Evolutionary conservation across 2,113 vertebrate genomes (phyloP), one percentile per base, ranked within the genome.

Genomic region (Zosterops borbonicus): DNA sequence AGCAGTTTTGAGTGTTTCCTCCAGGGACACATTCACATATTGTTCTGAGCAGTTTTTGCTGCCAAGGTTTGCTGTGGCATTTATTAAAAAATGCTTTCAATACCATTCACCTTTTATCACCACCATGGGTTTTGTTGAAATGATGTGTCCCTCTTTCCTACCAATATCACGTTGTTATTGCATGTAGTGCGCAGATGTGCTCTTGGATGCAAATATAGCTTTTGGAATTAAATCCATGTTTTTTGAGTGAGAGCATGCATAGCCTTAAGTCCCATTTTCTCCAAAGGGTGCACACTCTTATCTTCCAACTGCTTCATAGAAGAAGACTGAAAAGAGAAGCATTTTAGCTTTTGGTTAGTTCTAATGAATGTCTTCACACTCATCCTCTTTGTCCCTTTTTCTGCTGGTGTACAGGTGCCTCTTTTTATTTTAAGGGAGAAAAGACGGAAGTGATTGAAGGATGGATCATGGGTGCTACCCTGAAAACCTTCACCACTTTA

Each of bases 41-140:
- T 93, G 69, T 91, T 83, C 80, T 68, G 86, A 92, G 87, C 35
- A 16, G 44, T 31, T 82, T 52, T 82, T 73, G 58, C 49, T 83
- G 87, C 89, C 93, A 89, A 27, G 62, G 71, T 91, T 82, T 95
- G 79, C 73, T 76, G 73, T 52, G 78, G 89, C 93, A 64, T 92
- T 95, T 95, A 94, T 82, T 91, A 83, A 87, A 92, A 74, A 49
- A 78, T 79, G 42, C 58, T 67, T 92, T 81, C 84, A 67, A 78
- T 69, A 46, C 23, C 47, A 27, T 46, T 86, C 89, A 77, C 60
- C 69, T 94, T 94, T 81, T 87, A 83, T 75, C 41, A 75, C 44
- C 18, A 5, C 71, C 80, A 33, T 5, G 23, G 68, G 73, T 77
- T 94, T 89, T 81, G 68, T 29, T 75, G 87, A 91, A 96, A 49